Base-by-base conservation (phyloP, 2,797 vertebrate genomes). In the Lemur catta region DNA sequence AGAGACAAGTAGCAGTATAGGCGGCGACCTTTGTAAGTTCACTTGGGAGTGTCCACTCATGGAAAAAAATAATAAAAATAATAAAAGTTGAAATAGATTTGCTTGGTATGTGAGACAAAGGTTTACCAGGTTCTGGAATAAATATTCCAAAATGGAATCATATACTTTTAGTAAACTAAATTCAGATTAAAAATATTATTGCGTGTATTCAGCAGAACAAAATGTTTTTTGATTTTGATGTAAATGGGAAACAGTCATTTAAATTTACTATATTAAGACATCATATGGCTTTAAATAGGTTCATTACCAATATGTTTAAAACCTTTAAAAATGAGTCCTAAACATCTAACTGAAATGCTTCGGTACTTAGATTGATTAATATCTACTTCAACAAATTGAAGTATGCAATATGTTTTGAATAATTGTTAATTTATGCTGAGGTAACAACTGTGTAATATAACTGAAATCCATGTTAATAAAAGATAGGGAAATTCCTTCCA, bases 251-350 rank as follows among this genome's bases (percentile, higher is more conserved):
- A 98, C 92, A 97, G 96, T 96, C 97, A 98, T 97, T 97, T 91
- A 98, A 95, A 97, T 96, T 96, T 85, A 97, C 95, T 97, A 61
- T 91, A 97, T 9, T 71, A 50, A 95, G 96, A 94, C 74, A 97
- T 97, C 96, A 98, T 98, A 97, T 90, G 69, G 69, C 91, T 98
- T 98, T 98, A 98, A 97, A 97, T 59, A 98, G 89, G 65, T 87
- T 97, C 97, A 98, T 98, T 98, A 98, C 97, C 98, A 98, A 97
- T 98, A 98, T 97, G 98, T 97, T 97, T 97, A 97, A 98, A 97
- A 94, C 93, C 85, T 97, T 98, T 95, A 96, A 98, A 98, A 96
- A 97, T 96, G 92, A 97, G 78, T 63, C 94, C 94, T 94, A 93
- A 84, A 87, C 91, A 96, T 96, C 85, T 94, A 97, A 96, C 96